A percentile compares a stretch with the other conserved stretches of the same genome.
These are phyloP conservation scores for Pentalonia nigronervosa DNA, from an alignment of 1,140 invertebrate genomes.

Conservation along the genomic window DNA sequence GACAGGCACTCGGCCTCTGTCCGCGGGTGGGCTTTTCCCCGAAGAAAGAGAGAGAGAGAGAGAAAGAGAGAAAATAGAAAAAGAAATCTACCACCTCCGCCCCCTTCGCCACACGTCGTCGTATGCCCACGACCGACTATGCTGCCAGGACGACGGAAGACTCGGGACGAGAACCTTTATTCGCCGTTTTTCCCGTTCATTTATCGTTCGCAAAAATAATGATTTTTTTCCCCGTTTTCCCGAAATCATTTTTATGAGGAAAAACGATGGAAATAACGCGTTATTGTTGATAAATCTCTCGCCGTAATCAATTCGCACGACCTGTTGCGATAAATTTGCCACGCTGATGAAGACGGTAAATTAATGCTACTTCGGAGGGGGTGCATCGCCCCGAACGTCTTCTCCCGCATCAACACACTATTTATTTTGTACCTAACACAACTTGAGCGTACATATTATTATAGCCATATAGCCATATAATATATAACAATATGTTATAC, in stretches of 20 bases:
- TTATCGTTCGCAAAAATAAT: slow-evolving; percentile 7
- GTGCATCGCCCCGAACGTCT: background rate
- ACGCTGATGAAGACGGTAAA: background rate
- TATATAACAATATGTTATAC: no score
- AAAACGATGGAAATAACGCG: background rate
- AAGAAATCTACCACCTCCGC: background rate
- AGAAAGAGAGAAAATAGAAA: background rate
- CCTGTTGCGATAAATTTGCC: slow-evolving; percentile 51
- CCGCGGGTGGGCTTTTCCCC: slow-evolving; percentile 48
- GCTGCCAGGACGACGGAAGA: background rate
- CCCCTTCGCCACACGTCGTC: background rate
- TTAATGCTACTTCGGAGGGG: slow-evolving; percentile 4
- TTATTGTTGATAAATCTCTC: slow-evolving; percentile 7
- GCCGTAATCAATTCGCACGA: slow-evolving; percentile 42
- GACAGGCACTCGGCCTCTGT: slow-evolving; percentile 49
- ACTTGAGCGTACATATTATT: background rate
- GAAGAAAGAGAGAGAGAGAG: background rate
- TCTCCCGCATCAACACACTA: background rate
- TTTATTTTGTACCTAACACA: background rate
- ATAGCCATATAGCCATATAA: no score
- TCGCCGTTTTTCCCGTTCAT: background rate
- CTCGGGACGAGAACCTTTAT: background rate
- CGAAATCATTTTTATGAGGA: background rate
- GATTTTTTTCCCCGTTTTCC: background rate
- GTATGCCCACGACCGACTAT: background rate